phyloP scores from a whole-genome alignment of 2,797 vertebrate species.

The Eupleurogrammus muticus region DNA sequence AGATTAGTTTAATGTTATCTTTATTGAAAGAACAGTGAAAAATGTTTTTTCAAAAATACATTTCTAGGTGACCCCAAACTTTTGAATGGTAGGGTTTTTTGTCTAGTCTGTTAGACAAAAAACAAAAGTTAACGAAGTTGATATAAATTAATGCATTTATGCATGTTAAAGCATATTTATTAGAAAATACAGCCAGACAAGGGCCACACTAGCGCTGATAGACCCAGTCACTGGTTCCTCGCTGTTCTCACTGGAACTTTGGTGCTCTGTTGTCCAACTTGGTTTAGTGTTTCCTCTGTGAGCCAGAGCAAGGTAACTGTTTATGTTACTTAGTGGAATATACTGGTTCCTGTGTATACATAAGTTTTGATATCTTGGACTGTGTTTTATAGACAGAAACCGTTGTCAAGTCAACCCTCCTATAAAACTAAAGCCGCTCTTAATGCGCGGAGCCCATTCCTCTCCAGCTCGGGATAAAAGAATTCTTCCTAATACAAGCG shows the following conservation, averaged over 20 bases:
- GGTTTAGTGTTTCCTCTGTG: constrained; percentile 52
- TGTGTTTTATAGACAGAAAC: constrained; percentile 72
- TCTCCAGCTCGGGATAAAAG: constrained; percentile 38
- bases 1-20: too few species aligned
- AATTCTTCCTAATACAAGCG: constrained; percentile 21
- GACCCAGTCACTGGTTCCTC: constrained; percentile 46
- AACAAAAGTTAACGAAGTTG: too few species aligned
- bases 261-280: constrained; percentile 37
- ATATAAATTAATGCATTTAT: constrained; percentile 36
- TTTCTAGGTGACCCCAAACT: too few species aligned
- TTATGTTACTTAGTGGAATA: constrained; percentile 67
- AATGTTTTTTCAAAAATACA: too few species aligned
- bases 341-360: constrained; percentile 63
- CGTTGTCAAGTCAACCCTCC: constrained; percentile 63
- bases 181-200: constrained; percentile 27
- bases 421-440: constrained; percentile 45
- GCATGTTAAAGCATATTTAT: constrained; percentile 43
- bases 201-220: constrained; percentile 36
- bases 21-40: too few species aligned
- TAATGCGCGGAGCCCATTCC: constrained; percentile 18
- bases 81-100: too few species aligned
- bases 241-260: constrained; percentile 29
- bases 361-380: constrained; percentile 57
- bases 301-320: constrained; percentile 59
- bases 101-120: too few species aligned